phyloP scores from a whole-genome alignment of 2,797 vertebrate genomes.

The Adrianichthys oophorus region DNA sequence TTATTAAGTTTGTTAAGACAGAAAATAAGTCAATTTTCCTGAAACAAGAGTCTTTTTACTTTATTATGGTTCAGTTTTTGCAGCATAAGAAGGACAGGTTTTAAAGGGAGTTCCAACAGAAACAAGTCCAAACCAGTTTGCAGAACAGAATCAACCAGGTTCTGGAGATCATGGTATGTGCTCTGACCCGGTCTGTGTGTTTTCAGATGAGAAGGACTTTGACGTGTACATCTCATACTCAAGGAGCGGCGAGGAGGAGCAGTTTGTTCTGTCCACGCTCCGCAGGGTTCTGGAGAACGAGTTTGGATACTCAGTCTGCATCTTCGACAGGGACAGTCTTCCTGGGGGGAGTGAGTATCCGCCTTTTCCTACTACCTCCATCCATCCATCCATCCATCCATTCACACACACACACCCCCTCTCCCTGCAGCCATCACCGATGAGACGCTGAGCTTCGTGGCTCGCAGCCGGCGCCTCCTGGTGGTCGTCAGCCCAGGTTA shows the following conservation, averaged over 20 bases:
- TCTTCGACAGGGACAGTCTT: constrained; percentile 95
- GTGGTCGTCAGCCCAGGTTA: constrained; percentile 92
- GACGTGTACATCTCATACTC: constrained; percentile 96
- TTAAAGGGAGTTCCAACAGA: too few species aligned
- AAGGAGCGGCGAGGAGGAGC: constrained; percentile 90
- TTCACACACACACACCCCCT: constrained; percentile 3
- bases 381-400: constrained; percentile 5
- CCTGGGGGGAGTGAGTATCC: constrained; percentile 93
- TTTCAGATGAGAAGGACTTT: constrained; percentile 89
- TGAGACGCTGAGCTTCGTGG: constrained; percentile 93
- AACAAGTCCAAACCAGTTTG: too few species aligned
- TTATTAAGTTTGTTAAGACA: too few species aligned
- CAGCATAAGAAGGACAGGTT: too few species aligned
- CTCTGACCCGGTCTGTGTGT: constrained; percentile 11
- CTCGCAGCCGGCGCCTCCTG: constrained; percentile 90
- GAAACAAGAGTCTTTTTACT: too few species aligned
- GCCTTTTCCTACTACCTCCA: neutral
- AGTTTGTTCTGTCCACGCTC: constrained; percentile 90
- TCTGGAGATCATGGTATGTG: neutral
- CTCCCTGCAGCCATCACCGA: constrained; percentile 90
- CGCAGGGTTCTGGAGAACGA: constrained; percentile 89
- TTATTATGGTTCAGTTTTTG: too few species aligned
- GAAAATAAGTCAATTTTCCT: too few species aligned
- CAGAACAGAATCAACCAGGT: too few species aligned
- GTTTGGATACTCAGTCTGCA: constrained; percentile 93